These are phyloP conservation scores for Biston betularia DNA, from an alignment of 2,888 invertebrate genomes.

Conservation along the genomic window DNA sequence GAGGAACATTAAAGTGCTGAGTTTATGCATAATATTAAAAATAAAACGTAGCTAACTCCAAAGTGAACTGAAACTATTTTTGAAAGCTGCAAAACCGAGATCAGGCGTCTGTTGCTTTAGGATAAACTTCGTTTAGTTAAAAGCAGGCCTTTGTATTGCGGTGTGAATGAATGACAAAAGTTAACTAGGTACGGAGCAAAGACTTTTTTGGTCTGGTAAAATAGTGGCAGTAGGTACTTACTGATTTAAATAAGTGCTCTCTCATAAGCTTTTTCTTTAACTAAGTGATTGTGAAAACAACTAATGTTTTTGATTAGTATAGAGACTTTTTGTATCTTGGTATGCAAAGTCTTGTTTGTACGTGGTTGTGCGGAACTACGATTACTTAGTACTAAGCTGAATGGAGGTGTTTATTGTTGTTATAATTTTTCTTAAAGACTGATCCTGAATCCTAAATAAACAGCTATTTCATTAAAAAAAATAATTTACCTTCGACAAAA, in stretches of 20 bases:
- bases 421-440: too few species aligned
- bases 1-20: slow-evolving; percentile 43
- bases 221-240: slow-evolving; percentile 26
- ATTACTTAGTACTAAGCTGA: too few species aligned
- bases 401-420: too few species aligned
- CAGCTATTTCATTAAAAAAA: too few species aligned
- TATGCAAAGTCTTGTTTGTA: too few species aligned
- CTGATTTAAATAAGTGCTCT: slow-evolving; percentile 38
- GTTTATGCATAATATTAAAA: slow-evolving; percentile 47
- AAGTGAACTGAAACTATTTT: slow-evolving; percentile 55
- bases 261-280: slow-evolving; percentile 16
- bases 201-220: slow-evolving; percentile 30
- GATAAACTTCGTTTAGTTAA: slow-evolving; percentile 65
- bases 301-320: slow-evolving; percentile 1
- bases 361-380: too few species aligned
- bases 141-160: slow-evolving; percentile 60
- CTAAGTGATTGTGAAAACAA: not conserved
- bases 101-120: slow-evolving; percentile 59
- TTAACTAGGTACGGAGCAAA: slow-evolving; percentile 49
- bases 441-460: too few species aligned
- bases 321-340: not conserved
- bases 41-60: slow-evolving; percentile 44
- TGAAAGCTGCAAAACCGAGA: slow-evolving; percentile 53
- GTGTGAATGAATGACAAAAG: slow-evolving; percentile 57
- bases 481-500: too few species aligned